Evolutionary conservation across 2,113 vertebrate species (phyloP).

Genomic region (Cochlearius cochlearius): DNA sequence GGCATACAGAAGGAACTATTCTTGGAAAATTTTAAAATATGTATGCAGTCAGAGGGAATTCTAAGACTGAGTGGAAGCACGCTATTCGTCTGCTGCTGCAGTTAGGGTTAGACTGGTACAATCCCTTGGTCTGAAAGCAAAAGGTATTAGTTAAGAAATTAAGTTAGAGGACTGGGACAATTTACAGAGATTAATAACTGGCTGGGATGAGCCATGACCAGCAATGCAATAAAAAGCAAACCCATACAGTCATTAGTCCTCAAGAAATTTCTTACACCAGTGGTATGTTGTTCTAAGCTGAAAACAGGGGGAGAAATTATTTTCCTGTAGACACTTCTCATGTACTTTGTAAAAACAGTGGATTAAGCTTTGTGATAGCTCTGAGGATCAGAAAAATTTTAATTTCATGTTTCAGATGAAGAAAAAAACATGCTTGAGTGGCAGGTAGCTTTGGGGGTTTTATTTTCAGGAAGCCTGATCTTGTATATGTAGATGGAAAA

Average conservation of each 20-base stretch:
- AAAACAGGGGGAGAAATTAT: conserved; percentile 45
- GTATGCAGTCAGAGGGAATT: conserved; percentile 41
- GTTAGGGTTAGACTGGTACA: conserved; percentile 29
- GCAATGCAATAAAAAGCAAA: conserved; percentile 53
- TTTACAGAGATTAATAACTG: conserved; percentile 55
- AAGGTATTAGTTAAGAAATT: conserved; percentile 44
- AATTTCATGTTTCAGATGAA: not conserved
- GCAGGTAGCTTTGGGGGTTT: not conserved
- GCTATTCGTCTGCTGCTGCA: not conserved
- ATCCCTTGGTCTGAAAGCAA: conserved; percentile 51
- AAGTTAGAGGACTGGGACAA: conserved; percentile 35
- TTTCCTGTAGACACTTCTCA: not conserved
- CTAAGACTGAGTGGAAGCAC: conserved; percentile 26
- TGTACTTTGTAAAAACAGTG: not conserved
- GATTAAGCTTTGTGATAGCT: not conserved
- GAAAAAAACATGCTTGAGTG: not conserved
- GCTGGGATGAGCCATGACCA: conserved; percentile 12
- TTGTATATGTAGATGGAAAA: not conserved
- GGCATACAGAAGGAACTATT: conserved; percentile 50
- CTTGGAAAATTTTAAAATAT: conserved; percentile 57
- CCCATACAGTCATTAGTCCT: conserved; percentile 19
- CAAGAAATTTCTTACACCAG: not conserved
- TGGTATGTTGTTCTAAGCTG: conserved; percentile 48
- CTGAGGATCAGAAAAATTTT: not conserved
- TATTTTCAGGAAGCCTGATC: not conserved